phyloP scores from a whole-genome alignment of 2,888 invertebrate genomes.

The Metopia argyrocephala region DNA sequence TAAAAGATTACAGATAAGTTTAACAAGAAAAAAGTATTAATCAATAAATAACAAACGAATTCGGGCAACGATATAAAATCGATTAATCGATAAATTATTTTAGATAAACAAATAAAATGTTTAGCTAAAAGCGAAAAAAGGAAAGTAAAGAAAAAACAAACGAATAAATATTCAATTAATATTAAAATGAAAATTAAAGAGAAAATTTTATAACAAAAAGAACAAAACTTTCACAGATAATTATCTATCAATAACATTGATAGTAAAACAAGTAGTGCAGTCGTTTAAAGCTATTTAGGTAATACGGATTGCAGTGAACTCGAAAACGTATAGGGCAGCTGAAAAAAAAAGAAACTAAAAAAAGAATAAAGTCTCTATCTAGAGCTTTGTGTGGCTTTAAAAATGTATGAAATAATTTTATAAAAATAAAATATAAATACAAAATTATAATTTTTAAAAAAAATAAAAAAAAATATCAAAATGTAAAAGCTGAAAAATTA shows the following conservation, averaged over 20 bases:
- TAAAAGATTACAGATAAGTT: slow-evolving; percentile 19
- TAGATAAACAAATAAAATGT: slow-evolving; percentile 8
- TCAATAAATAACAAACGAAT: slow-evolving; percentile 45
- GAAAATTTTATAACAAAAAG: background rate
- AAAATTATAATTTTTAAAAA: slow-evolving; percentile 3
- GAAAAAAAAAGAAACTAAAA: slow-evolving; percentile 25
- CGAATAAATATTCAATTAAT: slow-evolving; percentile 47
- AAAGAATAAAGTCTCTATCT: slow-evolving; percentile 52
- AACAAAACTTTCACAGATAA: slow-evolving; percentile 20
- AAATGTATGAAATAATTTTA: background rate
- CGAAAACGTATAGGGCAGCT: background rate
- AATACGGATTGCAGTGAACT: slow-evolving; percentile 53
- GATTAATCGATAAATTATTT: slow-evolving; percentile 35
- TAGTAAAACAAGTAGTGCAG: slow-evolving; percentile 66
- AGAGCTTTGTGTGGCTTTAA: background rate
- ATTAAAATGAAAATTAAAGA: slow-evolving; percentile 29
- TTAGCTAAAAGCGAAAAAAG: background rate
- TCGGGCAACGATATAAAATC: slow-evolving; percentile 22
- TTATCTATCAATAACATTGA: slow-evolving; percentile 35
- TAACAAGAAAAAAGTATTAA: slow-evolving; percentile 29
- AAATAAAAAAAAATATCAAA: background rate
- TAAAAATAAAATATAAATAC: background rate
- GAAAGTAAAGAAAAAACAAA: slow-evolving; percentile 35
- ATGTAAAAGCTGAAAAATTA: slow-evolving; percentile 37
- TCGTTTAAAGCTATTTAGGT: slow-evolving; percentile 65